Base-by-base conservation (phyloP, 1,140 invertebrate species). In the Battus philenor region DNA sequence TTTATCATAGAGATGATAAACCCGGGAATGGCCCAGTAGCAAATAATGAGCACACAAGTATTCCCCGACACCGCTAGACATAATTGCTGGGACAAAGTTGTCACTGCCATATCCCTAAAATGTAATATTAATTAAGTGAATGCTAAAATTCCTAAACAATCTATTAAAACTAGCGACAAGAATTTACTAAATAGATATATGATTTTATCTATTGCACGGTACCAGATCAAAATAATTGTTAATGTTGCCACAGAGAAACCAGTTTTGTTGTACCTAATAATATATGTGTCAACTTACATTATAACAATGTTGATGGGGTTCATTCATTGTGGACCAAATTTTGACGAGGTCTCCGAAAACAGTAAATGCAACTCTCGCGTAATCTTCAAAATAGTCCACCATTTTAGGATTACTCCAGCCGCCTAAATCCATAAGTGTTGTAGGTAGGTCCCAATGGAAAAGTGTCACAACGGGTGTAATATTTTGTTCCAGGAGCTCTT, bases 1-100 rank as follows among this genome's bases (percentile, higher is more conserved):
- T 8, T 88, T 73, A 41, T 93, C 80, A 57, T 94, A 94, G 26
- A 93, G 79, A 55, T 87, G 87, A 48, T 90, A 91, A 3, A 74
- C 89, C 57, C 86, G 86, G 1, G 90, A 90, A 59, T 92, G 91
- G 1, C 88, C 88, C 57, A 88, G 85, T 1, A 92, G 54, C 13
- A 90, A 49, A 54, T 88, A 90, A 60, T 92, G 90, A 1, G 70
- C 83, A 47, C 89, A 91, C 11, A 90, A 60, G 54, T 91, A 91
- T 22, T 88, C 86, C 0, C 78, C 88, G 27, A 89, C 77, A 4
- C 89, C 89, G 0, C 85, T 67, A 41, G 86, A 84, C 41, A 86
- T 80, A 26, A 87, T 62, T 1, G 82, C 86, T 0, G 89, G 89
- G 0, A 88, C 88, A 63, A 88, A 87, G 15, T 69, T 74, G 26